A percentile compares a stretch with the other conserved stretches of the same genome.
Conservation (phyloP, 2,888 invertebrate species). For the Chorisops tibialis region DNA sequence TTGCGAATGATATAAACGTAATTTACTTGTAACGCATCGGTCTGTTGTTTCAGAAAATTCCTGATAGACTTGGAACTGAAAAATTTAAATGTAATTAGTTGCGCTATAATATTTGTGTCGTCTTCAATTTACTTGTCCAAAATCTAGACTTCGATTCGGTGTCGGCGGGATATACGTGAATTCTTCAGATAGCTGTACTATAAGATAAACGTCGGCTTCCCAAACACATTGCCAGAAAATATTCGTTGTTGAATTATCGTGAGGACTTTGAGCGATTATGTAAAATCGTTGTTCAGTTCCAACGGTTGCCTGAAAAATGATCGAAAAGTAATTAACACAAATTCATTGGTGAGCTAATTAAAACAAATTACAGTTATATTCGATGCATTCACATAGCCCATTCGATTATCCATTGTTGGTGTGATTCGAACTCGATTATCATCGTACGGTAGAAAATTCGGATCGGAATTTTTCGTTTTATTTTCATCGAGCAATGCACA, state of each 20-base stretch:
- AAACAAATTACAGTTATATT: slow-evolving; percentile 69
- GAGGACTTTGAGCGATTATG: slow-evolving; percentile 59
- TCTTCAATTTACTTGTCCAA: slow-evolving; percentile 60
- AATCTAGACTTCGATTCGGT: slow-evolving; percentile 59
- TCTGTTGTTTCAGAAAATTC: slow-evolving; percentile 65
- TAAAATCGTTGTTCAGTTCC: slow-evolving; percentile 81
- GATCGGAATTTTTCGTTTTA: slow-evolving; percentile 52
- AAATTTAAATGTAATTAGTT: slow-evolving; percentile 14
- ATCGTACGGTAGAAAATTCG: slow-evolving; percentile 80
- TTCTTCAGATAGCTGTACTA: slow-evolving; percentile 72
- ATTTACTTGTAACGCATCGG: slow-evolving; percentile 61
- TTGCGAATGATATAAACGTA: slow-evolving; percentile 58
- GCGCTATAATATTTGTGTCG: not conserved
- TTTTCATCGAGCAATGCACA: slow-evolving; percentile 74
- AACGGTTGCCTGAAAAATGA: slow-evolving; percentile 65
- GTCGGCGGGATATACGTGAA: slow-evolving; percentile 61
- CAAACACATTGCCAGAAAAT: slow-evolving; percentile 89
- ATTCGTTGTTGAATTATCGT: slow-evolving; percentile 45
- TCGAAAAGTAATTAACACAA: slow-evolving; percentile 1
- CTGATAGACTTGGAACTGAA: slow-evolving; percentile 68
- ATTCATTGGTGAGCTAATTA: not conserved
- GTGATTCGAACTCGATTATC: slow-evolving; percentile 80
- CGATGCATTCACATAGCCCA: slow-evolving; percentile 91
- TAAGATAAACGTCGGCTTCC: slow-evolving; percentile 80
- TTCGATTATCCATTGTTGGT: slow-evolving; percentile 77